Conservation (phyloP, 1,140 invertebrate species). For the Lasaia peninsularis region DNA sequence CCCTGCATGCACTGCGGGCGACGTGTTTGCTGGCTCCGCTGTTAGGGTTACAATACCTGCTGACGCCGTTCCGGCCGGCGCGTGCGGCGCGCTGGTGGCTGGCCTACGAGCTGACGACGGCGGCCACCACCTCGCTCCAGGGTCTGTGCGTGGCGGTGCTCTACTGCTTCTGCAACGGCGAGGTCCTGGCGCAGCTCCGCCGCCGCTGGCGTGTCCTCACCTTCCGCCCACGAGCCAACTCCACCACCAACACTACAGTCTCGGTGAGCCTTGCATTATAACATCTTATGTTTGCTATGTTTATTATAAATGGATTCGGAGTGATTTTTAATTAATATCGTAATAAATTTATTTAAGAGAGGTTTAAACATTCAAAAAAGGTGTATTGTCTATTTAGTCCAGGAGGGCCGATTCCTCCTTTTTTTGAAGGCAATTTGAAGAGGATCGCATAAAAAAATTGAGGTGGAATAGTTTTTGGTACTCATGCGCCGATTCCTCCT, state of each 20-base stretch:
- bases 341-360: too few species aligned
- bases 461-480: too few species aligned
- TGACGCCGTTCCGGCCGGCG: constrained; percentile 92
- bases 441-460: too few species aligned
- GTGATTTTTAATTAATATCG: too few species aligned
- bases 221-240: constrained; percentile 86
- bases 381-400: too few species aligned
- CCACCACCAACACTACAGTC: constrained; percentile 89
- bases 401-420: too few species aligned
- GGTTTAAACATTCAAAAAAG: too few species aligned
- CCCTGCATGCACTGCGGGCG: constrained; percentile 90
- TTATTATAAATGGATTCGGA: too few species aligned
- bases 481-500: too few species aligned
- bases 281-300: too few species aligned
- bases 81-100: constrained; percentile 83
- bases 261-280: constrained; percentile 81
- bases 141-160: constrained; percentile 93
- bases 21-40: constrained; percentile 92
- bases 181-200: constrained; percentile 91
- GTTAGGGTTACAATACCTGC: constrained; percentile 89
- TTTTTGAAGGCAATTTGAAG: too few species aligned
- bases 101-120: constrained; percentile 90
- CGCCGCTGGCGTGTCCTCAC: constrained; percentile 85
- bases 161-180: constrained; percentile 97
- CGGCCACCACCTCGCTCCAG: constrained; percentile 93